Conservation (phyloP, 2,888 invertebrate genomes). For the Melanargia galathea region DNA sequence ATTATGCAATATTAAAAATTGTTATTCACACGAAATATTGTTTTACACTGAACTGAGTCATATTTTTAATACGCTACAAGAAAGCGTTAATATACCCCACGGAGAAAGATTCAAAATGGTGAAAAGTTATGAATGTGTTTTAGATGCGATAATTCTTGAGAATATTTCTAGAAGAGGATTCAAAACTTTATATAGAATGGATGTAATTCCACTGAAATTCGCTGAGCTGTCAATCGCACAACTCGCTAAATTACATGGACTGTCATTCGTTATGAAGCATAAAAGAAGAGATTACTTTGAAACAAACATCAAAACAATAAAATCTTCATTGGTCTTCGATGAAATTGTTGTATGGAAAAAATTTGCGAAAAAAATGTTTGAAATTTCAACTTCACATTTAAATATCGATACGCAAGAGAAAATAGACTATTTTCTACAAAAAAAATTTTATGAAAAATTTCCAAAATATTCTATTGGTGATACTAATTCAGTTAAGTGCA, state of each 20-base stretch:
- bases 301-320: slow-evolving; percentile 44
- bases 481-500: slow-evolving; percentile 37
- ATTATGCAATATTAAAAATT: slow-evolving; percentile 42
- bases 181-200: slow-evolving; percentile 42
- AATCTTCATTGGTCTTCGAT: slow-evolving; percentile 39
- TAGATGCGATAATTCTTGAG: slow-evolving; percentile 54
- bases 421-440: slow-evolving; percentile 35
- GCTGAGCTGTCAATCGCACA: slow-evolving; percentile 45
- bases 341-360: slow-evolving; percentile 40
- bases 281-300: slow-evolving; percentile 42
- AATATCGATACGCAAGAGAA: slow-evolving; percentile 42
- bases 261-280: slow-evolving; percentile 46
- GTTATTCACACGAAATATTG: slow-evolving; percentile 51
- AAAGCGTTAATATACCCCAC: slow-evolving; percentile 47
- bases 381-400: slow-evolving; percentile 42
- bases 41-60: slow-evolving; percentile 48
- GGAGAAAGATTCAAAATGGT: slow-evolving; percentile 48
- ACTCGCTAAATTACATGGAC: slow-evolving; percentile 48
- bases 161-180: slow-evolving; percentile 52
- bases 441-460: slow-evolving; percentile 39
- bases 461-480: slow-evolving; percentile 42
- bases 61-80: slow-evolving; percentile 46
- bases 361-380: slow-evolving; percentile 44
- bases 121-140: slow-evolving; percentile 48
- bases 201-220: slow-evolving; percentile 45